Conservation (phyloP, 2,888 invertebrate genomes). For the Eristalis arbustorum region DNA sequence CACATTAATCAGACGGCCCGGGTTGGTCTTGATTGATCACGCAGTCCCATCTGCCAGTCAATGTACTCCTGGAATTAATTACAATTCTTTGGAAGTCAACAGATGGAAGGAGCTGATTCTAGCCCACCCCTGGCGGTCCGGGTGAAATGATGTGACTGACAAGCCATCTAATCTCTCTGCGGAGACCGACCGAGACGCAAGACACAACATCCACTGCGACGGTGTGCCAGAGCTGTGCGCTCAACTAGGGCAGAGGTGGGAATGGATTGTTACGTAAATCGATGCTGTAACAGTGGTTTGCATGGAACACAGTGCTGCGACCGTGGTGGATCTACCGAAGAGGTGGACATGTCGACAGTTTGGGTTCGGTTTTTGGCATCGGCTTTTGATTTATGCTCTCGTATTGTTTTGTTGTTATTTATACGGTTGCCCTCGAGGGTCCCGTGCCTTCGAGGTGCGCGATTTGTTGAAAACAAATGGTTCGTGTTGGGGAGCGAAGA, state of each 20-base stretch:
- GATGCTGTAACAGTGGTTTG: background rate
- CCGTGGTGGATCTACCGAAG: background rate
- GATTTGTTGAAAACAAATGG: background rate
- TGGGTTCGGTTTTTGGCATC: background rate
- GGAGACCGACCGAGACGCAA: too few relatives aligned
- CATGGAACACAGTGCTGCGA: background rate
- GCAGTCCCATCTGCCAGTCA: constrained; percentile 33
- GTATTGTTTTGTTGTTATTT: background rate
- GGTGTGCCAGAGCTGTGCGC: background rate
- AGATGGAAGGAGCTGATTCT: background rate
- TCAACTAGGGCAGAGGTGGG: background rate
- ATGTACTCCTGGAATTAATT: constrained; percentile 38
- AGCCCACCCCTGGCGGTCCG: background rate
- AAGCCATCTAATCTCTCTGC: too few relatives aligned
- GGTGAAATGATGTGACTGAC: constrained; percentile 37
- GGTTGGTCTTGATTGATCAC: background rate
- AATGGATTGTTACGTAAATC: background rate
- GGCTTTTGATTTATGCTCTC: background rate
- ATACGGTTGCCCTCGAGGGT: background rate
- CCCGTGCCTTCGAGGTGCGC: background rate
- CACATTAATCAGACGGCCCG: constrained; percentile 34
- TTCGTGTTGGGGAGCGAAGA: background rate
- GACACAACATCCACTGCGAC: background rate
- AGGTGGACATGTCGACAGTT: background rate
- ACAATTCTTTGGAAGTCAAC: background rate